Evolutionary conservation across 2,888 invertebrate genomes (phyloP), one percentile per base, ranked within the genome.

Genomic region (Scaptomyza polygonia): DNA sequence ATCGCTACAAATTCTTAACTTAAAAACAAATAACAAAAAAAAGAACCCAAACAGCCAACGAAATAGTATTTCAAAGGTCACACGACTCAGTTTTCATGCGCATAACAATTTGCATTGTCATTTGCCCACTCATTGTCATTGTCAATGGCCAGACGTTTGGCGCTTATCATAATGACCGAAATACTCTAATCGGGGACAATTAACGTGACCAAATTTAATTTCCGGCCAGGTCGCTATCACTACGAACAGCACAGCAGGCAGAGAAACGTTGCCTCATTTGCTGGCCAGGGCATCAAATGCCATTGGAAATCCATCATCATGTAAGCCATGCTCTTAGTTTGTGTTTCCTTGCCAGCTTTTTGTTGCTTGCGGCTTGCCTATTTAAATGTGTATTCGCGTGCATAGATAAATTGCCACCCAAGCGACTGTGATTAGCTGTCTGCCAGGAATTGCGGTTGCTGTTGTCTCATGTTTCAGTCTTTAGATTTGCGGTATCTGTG

Each of bases 291-390:
- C 65, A 57, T 69, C 58, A 72, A 66, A 70, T 67, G 67, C 72
- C 77, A 75, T 79, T 79, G 86, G 62, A 83, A 85, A 85, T 87
- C 73, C 87, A 80, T 85, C 87, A 80, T 85, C 87, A 79, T 85
- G 70, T 77, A 79, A 83, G 79, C 77, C 79, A 42, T 48, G 63
- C 70, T 45, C 27, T 55, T 59, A 45, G 36, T n/a, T 21, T 53
- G 36, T 52, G 18, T 27, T 36, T 44, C 56, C 49, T 66, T n/a
- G 32, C 21, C 48, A 32, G n/a, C 21, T 64, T 65, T 65, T 70
- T 67, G 63, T 65, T 49, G 30, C 58, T 72, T 66, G 65, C 63
- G 57, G 49, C 42, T 62, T 51, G 45, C 47, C 16, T 16, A 9
- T 64, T 70, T 57, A 64, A 62, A 57, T 78, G 73, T 73, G 84